Evolutionary conservation across 2,888 invertebrate species (phyloP), one percentile per base, ranked within the genome.

Genomic region (Nemapogon koenigi): DNA sequence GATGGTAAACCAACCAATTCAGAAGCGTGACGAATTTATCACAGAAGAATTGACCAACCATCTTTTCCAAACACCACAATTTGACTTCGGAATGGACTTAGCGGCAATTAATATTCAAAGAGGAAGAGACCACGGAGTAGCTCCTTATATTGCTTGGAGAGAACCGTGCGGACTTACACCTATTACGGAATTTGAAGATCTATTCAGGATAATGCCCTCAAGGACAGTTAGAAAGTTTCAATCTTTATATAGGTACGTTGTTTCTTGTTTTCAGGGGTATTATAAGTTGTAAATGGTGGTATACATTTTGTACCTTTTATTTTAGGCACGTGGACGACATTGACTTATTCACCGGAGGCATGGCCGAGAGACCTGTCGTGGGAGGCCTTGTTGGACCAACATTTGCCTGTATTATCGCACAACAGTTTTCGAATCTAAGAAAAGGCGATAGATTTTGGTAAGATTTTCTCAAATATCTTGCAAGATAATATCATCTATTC

Each of bases 61-160:
- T 55, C 73, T 93, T 0, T 93, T 93, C 55, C 90, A 91, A 78
- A 87, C 88, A 2, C 57, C 66, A 45, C 79, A 79, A 7, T 85
- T 85, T 41, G 82, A 83, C 15, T 91, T 90, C 49, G 91, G 94
- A 0, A 86, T 94, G 82, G 94, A 94, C 57, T 70, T 94, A 41
- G 91, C 92, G 0, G 90, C 94, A 0, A 87, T 94, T 38, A 94
- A 94, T 51, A 89, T 94, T 25, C 94, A 94, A 60, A 61, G 90
- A 37, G 94, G 91, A 0, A 80, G 94, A 18, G 94, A 94, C 58
- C 94, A 94, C 55, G 94, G 94, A 1, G 78, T 94, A 0, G 87
- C 91, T 0, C 80, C 89, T 0, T 94, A 93, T 55, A 88, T 88
- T 0, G 62, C 83, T 0, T 94, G 91, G 91, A 81, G 92, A 19